Evolutionary conservation across 1,140 invertebrate genomes (phyloP), one percentile per base, ranked within the genome.

Genomic region (Cydia amplana): DNA sequence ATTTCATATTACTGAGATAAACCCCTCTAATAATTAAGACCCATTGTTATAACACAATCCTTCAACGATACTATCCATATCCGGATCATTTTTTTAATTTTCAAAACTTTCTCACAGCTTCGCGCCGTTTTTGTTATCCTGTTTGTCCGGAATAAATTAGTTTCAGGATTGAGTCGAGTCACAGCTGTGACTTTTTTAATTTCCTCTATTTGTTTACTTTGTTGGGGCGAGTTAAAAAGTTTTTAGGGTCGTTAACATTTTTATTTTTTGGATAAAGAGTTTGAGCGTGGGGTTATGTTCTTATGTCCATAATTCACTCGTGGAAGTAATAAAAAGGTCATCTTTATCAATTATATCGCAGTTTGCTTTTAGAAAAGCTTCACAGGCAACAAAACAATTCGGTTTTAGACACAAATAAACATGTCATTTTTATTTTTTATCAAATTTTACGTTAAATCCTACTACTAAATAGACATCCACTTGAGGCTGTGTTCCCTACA

Each of bases 111-210:
- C 85, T 83, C 83, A 83, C 80, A 80, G 77, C 73, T 77, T 82
- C 77, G 18, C 75, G 65, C 70, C 65, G 78, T 83, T 89, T 89
- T 89, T 87, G 78, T 87, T 77, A 77, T 79, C 77, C 78, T 83
- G 85, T 86, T 87, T 86, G 81, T 80, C 82, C 77, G 72, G 76
- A 80, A 80, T 84, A 80, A 86, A 87, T 88, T 85, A 80, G 77
- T 72, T 79, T 75, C 60, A 40, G 76, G 80, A 82, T 82, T 83
- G 77, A 80, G 76, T 76, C 63, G 79, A 46, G 79, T 70, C 65
- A 79, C 84, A 89, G 83, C 86, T 87, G 89, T 82, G 82, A 23
- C 65, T 80, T 85, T 87, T 86, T 89, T 83, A 82, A 80, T 83
- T 86, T 86, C 84, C 81, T 83, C 70, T 72, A 67, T 74, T 74